These are phyloP conservation scores for Chalcosyrphus nemorum DNA, from an alignment of 2,888 invertebrate species.

Conservation along the genomic window DNA sequence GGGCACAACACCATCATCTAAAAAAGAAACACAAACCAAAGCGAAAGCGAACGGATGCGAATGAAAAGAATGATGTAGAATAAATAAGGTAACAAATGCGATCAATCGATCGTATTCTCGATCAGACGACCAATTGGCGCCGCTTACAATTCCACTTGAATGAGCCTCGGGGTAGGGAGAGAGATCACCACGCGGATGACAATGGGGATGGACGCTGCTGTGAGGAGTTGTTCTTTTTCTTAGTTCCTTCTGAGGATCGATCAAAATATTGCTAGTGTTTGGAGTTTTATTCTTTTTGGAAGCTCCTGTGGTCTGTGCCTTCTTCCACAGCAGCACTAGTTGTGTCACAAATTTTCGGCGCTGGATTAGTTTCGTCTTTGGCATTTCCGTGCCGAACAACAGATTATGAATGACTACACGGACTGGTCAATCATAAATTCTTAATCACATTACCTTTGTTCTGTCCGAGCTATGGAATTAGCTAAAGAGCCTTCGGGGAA, in stretches of 20 bases:
- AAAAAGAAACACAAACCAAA: slow-evolving; percentile 6
- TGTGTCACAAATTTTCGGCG: slow-evolving; percentile 22
- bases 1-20: not conserved
- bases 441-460: slow-evolving; percentile 29
- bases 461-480: not conserved
- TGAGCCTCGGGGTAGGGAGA: not conserved
- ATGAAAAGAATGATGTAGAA: slow-evolving; percentile 30
- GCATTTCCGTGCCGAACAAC: slow-evolving; percentile 55
- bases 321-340: not conserved
- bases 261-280: slow-evolving; percentile 7
- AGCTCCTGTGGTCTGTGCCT: no score
- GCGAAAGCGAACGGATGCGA: slow-evolving; percentile 40
- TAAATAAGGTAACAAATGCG: slow-evolving; percentile 48
- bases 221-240: not conserved
- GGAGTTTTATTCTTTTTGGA: no score
- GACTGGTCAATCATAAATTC: slow-evolving; percentile 45
- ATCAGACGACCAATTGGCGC: slow-evolving; percentile 68
- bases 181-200: not conserved
- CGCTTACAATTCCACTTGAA: slow-evolving; percentile 44
- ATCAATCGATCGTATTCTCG: slow-evolving; percentile 65
- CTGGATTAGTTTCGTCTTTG: slow-evolving; percentile 25
- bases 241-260: no score
- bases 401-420: slow-evolving; percentile 32
- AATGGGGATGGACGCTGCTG: not conserved
- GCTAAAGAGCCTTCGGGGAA: not conserved